Evolutionary conservation across 2,888 invertebrate genomes (phyloP).

Genomic region (Cephus spinipes): DNA sequence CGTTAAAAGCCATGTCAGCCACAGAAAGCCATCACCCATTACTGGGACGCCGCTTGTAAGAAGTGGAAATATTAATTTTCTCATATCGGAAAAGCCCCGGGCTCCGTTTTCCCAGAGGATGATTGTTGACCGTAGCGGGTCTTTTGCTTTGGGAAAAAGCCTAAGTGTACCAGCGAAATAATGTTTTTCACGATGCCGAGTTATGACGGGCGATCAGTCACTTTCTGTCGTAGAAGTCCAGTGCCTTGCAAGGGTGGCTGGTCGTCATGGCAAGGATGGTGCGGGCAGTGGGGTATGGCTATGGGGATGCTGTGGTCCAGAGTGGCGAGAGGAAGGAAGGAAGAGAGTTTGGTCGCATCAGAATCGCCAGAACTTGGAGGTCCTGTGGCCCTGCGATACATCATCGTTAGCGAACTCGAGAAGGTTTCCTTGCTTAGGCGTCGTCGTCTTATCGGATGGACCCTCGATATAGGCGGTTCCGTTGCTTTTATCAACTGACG

Average conservation of each 20-base stretch:
- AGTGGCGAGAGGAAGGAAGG: background rate
- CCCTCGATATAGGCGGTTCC: background rate
- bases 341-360: slow-evolving; percentile 24
- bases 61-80: slow-evolving; percentile 9
- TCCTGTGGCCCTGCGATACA: slow-evolving; percentile 43
- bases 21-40: background rate
- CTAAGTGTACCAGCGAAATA: slow-evolving; percentile 18
- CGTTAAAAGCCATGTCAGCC: background rate
- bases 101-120: background rate
- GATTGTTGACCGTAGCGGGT: slow-evolving; percentile 7
- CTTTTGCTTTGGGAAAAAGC: background rate
- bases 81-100: background rate
- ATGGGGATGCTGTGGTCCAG: background rate
- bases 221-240: slow-evolving; percentile 19
- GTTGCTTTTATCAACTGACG: background rate
- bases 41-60: background rate
- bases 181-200: slow-evolving; percentile 35
- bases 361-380: slow-evolving; percentile 44
- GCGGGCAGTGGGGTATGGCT: background rate
- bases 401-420: slow-evolving; percentile 52
- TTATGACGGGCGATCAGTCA: slow-evolving; percentile 46
- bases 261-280: background rate
- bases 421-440: slow-evolving; percentile 46
- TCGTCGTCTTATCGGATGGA: slow-evolving; percentile 21
- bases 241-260: background rate